Conservation (phyloP, 2,113 vertebrate genomes). For the Spermophilus dauricus region DNA sequence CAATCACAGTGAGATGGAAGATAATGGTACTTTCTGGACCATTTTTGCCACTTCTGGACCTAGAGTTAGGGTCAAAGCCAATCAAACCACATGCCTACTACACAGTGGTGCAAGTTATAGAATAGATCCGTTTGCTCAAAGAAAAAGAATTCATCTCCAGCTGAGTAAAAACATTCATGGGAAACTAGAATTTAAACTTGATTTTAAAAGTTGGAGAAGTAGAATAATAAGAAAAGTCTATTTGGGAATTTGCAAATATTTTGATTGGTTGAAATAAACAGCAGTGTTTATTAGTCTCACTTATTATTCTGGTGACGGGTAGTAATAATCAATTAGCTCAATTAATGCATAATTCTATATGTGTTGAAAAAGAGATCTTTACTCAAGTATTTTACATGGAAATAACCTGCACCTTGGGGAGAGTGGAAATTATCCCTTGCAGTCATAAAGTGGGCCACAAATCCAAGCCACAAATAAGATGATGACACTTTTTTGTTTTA, state of each 20-base stretch:
- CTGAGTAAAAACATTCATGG: not conserved
- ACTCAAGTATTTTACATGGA: not conserved
- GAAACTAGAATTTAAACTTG: not conserved
- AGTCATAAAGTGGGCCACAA: not conserved
- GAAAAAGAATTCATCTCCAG: not conserved
- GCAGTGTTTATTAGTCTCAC: not conserved
- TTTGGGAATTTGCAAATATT: constrained; percentile 32
- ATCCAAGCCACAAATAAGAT: not conserved
- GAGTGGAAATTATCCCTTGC: not conserved
- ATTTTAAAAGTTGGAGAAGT: not conserved
- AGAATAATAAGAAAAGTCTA: not conserved
- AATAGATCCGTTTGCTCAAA: not conserved
- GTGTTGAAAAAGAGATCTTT: not conserved
- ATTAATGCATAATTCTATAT: not conserved
- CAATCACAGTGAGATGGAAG: not conserved
- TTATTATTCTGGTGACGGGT: not conserved
- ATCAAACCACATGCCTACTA: not conserved
- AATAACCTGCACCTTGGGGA: not conserved
- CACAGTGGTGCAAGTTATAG: not conserved
- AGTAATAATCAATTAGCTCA: not conserved
- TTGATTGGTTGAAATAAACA: not conserved
- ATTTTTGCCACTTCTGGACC: not conserved
- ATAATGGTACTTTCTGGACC: not conserved
- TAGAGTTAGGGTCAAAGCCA: not conserved
- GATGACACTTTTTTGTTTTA: not conserved